Base-by-base conservation (phyloP, 2,888 invertebrate genomes). In the Axea sp. region DNA sequence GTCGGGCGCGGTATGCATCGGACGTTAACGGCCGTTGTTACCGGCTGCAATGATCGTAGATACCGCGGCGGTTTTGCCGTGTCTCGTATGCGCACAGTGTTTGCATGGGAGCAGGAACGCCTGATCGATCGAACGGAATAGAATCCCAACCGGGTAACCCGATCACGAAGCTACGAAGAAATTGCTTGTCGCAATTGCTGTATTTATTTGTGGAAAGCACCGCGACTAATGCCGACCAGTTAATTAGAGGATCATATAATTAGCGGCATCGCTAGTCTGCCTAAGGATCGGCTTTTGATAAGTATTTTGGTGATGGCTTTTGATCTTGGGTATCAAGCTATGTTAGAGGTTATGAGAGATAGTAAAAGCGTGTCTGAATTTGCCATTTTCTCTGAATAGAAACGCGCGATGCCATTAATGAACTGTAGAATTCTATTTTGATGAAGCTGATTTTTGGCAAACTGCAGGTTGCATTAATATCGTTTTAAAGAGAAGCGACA, bases 11-110 rank as follows among this genome's bases (percentile, higher is more conserved):
- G 82, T 82, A 83, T 79, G 79, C 81, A 81, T 81, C 83, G 84
- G 84, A 85, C 85, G 83, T 85, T 85, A 85, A 85, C 84, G 83
- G 85, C 82, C 82, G 85, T 85, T 85, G 85, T 85, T 84, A 84
- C 81, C 79, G 84, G 78, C 82, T 83, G 81, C 83, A 84, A 83
- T 80, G 84, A 85, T 84, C 84, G 81, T 77, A 84, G 84, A 85
- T 85, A 85, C 81, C 80, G 77, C 62, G 60, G 76, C 81, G 79
- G 82, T 84, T 84, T 84, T 80, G 78, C 81, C 81, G 83, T 81
- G 83, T 84, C 84, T 81, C 81, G 83, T 81, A 83, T 84, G 78
- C 79, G 78, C 76, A 74, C 55, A 78, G 79, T 82, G 82, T 82
- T 81, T 83, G 82, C 83, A 81, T 81, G 80, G 76, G 79, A 80